A percentile compares a stretch with the other conserved stretches of the same genome.
These are phyloP conservation scores for Ianthella basta DNA, from an alignment of 37 sponge, comb jelly and placozoan species.

Conservation along the genomic window DNA sequence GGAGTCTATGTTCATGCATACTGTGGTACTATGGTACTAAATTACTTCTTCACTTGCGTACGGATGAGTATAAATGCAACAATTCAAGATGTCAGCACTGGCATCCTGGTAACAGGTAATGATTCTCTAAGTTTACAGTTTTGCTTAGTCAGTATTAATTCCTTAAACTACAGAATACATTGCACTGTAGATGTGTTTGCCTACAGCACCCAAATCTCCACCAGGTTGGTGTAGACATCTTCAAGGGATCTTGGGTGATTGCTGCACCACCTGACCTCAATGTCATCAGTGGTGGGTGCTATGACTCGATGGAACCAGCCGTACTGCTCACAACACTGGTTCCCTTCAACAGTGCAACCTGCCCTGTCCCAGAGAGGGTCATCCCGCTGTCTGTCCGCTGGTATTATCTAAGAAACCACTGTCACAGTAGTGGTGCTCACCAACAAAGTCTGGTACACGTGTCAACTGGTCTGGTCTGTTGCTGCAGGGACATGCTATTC, in stretches of 20 bases:
- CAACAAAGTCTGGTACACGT: not conserved
- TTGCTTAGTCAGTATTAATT: no score
- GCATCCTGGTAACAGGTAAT: no score
- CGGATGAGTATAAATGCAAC: no score
- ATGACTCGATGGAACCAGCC: constrained; percentile 11
- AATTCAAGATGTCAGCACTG: no score
- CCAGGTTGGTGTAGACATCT: constrained; percentile 21
- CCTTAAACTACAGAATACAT: not conserved
- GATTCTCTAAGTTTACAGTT: no score
- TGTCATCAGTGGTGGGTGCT: not conserved
- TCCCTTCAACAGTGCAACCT: constrained; percentile 21
- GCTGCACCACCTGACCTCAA: constrained; percentile 28
- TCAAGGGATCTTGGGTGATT: not conserved
- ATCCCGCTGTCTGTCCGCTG: not conserved
- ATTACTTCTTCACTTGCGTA: no score
- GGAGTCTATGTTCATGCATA: no score
- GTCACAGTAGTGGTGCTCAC: constrained; percentile 4
- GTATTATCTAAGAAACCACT: not conserved
- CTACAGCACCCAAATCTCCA: constrained; percentile 25
- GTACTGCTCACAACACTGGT: constrained; percentile 13
- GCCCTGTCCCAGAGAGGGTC: constrained; percentile 21
- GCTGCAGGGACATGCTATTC: constrained; percentile 3
- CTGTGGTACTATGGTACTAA: no score
- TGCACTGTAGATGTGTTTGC: not conserved
- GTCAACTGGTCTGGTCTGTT: not conserved